These are phyloP conservation scores for Palythoa caribaeorum DNA, from an alignment of 92 coral and sea anemone genomes.

Conservation along the genomic window DNA sequence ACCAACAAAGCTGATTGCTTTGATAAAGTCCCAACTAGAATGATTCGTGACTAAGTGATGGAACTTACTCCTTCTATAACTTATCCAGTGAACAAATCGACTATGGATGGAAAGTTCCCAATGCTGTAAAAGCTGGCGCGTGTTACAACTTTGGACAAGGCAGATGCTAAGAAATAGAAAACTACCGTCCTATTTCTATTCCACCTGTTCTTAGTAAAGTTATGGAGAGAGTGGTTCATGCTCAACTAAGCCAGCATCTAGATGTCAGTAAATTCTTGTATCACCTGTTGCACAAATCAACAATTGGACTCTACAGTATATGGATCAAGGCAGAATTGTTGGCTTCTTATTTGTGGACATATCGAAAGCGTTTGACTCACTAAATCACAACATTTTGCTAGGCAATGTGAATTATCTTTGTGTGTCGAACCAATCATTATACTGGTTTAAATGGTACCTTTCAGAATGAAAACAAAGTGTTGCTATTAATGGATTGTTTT, in stretches of 20 bases:
- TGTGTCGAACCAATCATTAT: constrained; percentile 19
- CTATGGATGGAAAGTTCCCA: constrained; percentile 49
- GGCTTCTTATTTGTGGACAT: constrained; percentile 61
- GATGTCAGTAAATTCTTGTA: constrained; percentile 21
- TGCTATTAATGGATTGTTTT: constrained; percentile 48
- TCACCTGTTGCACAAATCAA: constrained; percentile 57
- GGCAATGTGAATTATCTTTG: constrained; percentile 53
- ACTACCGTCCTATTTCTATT: constrained; percentile 69
- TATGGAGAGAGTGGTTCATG: constrained; percentile 45
- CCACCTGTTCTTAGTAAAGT: constrained; percentile 43
- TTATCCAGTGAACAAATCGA: constrained; percentile 53
- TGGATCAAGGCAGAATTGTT: constrained; percentile 55
- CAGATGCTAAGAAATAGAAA: constrained; percentile 62
- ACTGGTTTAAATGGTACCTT: constrained; percentile 62
- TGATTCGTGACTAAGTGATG: neutral
- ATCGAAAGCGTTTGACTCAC: constrained; percentile 67
- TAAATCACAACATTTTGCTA: constrained; percentile 59
- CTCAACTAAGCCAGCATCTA: constrained; percentile 29
- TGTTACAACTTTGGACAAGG: constrained; percentile 62
- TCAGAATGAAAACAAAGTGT: constrained; percentile 55
- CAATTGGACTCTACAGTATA: constrained; percentile 58
- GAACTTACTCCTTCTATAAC: constrained; percentile 45
- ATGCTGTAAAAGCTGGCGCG: constrained; percentile 60
- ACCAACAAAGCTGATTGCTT: constrained; percentile 30
- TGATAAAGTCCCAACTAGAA: constrained; percentile 29